Evolutionary conservation across 2,113 vertebrate species (phyloP).

Genomic region (Sinocyclocheilus anophthalmus): DNA sequence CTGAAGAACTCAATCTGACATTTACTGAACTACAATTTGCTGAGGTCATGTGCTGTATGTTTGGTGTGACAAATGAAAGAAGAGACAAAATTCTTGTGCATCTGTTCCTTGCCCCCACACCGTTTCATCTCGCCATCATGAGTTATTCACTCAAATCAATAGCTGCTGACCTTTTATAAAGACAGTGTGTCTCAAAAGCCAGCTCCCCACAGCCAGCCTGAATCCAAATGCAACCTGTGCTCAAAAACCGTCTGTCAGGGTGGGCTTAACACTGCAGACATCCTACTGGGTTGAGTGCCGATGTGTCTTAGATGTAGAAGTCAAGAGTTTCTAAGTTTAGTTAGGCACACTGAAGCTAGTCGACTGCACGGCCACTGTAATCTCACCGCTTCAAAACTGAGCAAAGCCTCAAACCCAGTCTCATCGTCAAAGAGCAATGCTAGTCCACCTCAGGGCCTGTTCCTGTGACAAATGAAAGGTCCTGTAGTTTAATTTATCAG

Average conservation of each 20-base stretch:
- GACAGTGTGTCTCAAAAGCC: slow-evolving; percentile 10
- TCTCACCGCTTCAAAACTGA: background rate
- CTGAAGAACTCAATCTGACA: background rate
- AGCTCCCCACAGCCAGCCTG: slow-evolving; percentile 11
- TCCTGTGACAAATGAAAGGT: slow-evolving; percentile 5
- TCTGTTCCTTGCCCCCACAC: slow-evolving; percentile 22
- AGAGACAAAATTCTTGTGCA: background rate
- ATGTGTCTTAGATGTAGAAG: slow-evolving; percentile 1
- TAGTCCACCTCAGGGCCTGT: background rate
- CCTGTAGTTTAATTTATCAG: background rate
- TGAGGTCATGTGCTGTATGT: background rate
- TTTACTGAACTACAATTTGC: slow-evolving; percentile 1
- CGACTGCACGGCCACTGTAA: background rate
- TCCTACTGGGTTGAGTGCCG: background rate
- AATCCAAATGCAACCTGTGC: slow-evolving; percentile 11
- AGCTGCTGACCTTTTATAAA: slow-evolving; percentile 26
- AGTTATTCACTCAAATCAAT: slow-evolving; percentile 39
- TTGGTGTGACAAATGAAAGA: slow-evolving; percentile 10
- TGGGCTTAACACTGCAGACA: slow-evolving; percentile 9
- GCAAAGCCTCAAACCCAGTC: background rate
- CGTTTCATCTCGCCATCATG: background rate
- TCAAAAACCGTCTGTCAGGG: slow-evolving; percentile 14
- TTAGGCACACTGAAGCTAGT: slow-evolving; percentile 2
- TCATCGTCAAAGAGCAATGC: slow-evolving; percentile 7
- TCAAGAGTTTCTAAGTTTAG: background rate